Conservation (phyloP, 2,797 vertebrate genomes). For the Lophotriccus pileatus region DNA sequence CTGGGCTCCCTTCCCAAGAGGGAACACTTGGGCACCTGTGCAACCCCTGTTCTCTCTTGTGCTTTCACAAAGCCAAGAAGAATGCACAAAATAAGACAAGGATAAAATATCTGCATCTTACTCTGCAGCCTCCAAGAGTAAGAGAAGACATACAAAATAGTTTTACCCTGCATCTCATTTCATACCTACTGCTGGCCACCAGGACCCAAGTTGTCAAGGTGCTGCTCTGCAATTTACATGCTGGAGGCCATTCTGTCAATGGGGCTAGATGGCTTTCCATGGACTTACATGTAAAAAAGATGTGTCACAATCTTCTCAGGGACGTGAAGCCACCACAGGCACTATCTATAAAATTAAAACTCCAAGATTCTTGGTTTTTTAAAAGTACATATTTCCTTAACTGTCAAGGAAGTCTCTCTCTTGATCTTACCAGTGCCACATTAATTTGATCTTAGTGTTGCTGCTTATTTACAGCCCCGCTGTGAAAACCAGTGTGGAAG, state of each 20-base stretch:
- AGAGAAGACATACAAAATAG: not conserved
- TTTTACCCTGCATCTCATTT: not conserved
- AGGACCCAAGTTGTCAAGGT: not conserved
- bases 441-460: not conserved
- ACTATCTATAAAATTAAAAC: not conserved
- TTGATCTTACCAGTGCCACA: not conserved
- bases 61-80: not conserved
- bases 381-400: not conserved
- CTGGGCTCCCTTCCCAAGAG: not conserved
- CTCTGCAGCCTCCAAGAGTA: not conserved
- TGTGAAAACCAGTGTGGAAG: not conserved
- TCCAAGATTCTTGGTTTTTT: not conserved
- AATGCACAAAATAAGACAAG: not conserved
- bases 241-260: not conserved
- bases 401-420: not conserved
- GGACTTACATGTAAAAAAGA: not conserved
- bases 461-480: not conserved
- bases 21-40: not conserved
- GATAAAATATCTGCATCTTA: not conserved
- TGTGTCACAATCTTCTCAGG: not conserved
- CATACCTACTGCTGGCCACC: not conserved
- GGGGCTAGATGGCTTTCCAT: not conserved
- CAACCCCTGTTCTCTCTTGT: not conserved
- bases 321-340: not conserved
- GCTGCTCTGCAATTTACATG: not conserved